These are phyloP conservation scores for Ornithoptera alexandrae DNA, from an alignment of 2,888 invertebrate genomes.

Conservation along the genomic window DNA sequence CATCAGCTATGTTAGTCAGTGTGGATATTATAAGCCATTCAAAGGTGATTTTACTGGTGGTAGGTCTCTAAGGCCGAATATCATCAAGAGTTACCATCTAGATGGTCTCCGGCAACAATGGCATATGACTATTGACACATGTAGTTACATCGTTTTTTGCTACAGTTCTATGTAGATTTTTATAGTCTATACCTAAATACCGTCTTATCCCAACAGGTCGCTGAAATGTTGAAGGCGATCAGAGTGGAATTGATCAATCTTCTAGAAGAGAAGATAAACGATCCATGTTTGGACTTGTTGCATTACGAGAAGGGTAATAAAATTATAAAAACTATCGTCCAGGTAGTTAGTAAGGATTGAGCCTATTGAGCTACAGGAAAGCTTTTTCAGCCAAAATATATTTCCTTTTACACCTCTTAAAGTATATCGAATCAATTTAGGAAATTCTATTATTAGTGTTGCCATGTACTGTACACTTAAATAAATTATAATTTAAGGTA, in stretches of 20 bases:
- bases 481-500: neutral
- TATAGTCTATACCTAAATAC: too few relatives aligned
- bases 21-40: too few relatives aligned
- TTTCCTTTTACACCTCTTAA: neutral
- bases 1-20: too few relatives aligned
- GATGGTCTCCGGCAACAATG: too few relatives aligned
- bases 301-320: conserved; percentile 87
- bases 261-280: conserved; percentile 90
- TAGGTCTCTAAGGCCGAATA: too few relatives aligned
- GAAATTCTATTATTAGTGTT: neutral
- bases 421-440: neutral
- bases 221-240: conserved; percentile 89
- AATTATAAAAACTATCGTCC: conserved; percentile 87
- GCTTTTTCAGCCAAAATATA: conserved; percentile 18
- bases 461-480: neutral
- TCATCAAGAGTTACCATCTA: too few relatives aligned
- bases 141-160: too few relatives aligned
- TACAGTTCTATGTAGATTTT: too few relatives aligned
- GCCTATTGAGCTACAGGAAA: conserved; percentile 13
- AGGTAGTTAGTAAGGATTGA: conserved; percentile 82
- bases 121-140: too few relatives aligned
- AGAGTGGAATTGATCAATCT: conserved; percentile 87
- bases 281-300: conserved; percentile 86
- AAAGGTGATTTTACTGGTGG: too few relatives aligned
- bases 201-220: conserved; percentile 76